Percentiles rank a stretch among this genome's conserved stretches.
These are phyloP conservation scores for Pachyuromys duprasi DNA, from an alignment of 2,797 vertebrate species.

Conservation along the genomic window DNA sequence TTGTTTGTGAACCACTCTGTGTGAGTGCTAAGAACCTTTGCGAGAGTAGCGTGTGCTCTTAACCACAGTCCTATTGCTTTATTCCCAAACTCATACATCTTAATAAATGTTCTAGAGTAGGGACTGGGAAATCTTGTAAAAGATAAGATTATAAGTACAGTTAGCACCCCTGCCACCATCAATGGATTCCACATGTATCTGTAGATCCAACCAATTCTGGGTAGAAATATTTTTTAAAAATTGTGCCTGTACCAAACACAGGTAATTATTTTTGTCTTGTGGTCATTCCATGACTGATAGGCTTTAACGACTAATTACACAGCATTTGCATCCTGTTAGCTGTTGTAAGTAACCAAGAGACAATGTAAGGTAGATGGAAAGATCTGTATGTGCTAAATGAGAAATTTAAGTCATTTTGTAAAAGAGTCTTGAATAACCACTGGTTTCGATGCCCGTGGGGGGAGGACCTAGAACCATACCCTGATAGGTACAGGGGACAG, in stretches of 20 bases:
- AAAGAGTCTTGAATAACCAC: background rate
- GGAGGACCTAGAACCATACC: background rate
- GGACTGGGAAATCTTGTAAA: conserved; percentile 24
- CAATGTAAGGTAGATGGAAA: background rate
- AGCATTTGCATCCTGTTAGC: background rate
- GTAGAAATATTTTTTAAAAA: background rate
- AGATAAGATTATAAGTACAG: background rate
- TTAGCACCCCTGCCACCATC: background rate
- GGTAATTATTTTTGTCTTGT: background rate
- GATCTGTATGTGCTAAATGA: background rate
- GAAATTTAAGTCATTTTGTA: background rate
- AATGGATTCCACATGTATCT: background rate
- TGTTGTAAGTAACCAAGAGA: background rate
- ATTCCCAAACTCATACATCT: conserved; percentile 18
- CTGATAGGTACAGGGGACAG: background rate
- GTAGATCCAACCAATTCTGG: background rate
- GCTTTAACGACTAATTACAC: background rate
- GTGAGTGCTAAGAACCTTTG: background rate
- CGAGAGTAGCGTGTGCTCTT: background rate
- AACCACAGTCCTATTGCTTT: background rate
- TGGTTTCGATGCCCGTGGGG: background rate
- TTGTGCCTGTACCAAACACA: background rate
- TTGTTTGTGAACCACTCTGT: background rate
- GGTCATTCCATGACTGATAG: background rate
- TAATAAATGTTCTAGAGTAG: background rate